Conservation (phyloP, 2,888 invertebrate genomes). For the Cantharis lateralis region DNA sequence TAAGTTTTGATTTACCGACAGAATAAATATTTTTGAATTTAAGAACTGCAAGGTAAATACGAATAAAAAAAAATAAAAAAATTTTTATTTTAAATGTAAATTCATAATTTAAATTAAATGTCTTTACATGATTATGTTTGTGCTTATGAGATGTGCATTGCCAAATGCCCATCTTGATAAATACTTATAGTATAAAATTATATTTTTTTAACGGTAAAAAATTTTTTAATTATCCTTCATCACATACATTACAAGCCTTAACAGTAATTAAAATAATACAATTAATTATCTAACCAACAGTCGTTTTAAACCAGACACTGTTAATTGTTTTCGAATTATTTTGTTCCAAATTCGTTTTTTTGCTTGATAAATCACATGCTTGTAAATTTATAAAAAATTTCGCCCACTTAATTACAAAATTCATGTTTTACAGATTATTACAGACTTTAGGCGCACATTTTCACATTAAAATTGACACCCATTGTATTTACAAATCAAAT, state of each 20-base stretch:
- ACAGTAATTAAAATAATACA: slow-evolving; percentile 18
- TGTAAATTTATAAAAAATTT: background rate
- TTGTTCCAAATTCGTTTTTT: slow-evolving; percentile 3
- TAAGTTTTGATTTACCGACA: background rate
- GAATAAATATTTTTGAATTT: background rate
- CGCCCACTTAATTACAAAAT: background rate
- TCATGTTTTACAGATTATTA: slow-evolving; percentile 6
- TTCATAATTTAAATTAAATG: background rate
- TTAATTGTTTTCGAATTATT: background rate
- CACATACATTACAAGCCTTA: slow-evolving; percentile 29
- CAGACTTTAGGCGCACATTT: slow-evolving; percentile 5
- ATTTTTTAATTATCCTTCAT: slow-evolving; percentile 28
- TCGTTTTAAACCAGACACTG: slow-evolving; percentile 4
- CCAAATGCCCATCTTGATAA: background rate
- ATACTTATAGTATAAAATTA: background rate
- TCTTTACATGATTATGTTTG: background rate
- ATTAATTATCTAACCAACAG: slow-evolving; percentile 11
- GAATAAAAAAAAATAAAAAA: background rate
- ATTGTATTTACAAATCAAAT: slow-evolving; percentile 4
- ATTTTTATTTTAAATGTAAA: background rate
- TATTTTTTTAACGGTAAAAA: slow-evolving; percentile 24
- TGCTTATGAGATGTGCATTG: background rate
- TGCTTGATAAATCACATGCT: background rate
- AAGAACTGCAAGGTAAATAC: background rate
- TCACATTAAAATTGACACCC: slow-evolving; percentile 10